Conservation (phyloP, 2,797 vertebrate genomes). For the Darevskia nairensis region DNA sequence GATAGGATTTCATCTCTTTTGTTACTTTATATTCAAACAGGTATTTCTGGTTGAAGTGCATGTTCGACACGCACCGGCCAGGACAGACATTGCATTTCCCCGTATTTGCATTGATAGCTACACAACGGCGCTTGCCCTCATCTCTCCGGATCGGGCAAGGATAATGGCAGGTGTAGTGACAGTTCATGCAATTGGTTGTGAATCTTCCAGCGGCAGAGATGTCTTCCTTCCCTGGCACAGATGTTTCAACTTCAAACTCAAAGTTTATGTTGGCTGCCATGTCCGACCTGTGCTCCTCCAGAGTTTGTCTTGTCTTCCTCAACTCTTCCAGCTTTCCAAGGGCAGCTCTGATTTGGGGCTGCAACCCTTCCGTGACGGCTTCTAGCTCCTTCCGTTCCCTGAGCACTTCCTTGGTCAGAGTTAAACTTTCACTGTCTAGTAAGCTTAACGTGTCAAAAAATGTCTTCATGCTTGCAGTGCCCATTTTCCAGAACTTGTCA, state of each 20-base stretch:
- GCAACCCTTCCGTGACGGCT: background rate
- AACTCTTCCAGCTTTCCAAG: background rate
- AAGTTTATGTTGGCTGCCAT: conserved; percentile 23
- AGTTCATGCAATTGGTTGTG: conserved; percentile 28
- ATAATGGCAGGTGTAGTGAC: conserved; percentile 17
- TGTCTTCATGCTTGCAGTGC: background rate
- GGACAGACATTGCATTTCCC: conserved; percentile 22
- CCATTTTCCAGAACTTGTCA: conserved; percentile 40
- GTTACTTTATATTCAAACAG: conserved; percentile 12
- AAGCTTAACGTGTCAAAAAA: background rate
- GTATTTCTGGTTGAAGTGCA: conserved; percentile 51
- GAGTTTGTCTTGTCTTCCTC: background rate
- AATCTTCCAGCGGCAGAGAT: accelerated
- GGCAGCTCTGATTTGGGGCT: background rate
- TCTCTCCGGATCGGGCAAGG: background rate
- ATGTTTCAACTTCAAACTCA: conserved; percentile 10
- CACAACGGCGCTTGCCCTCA: background rate
- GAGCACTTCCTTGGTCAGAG: conserved; percentile 25
- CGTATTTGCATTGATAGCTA: background rate
- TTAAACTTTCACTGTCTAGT: background rate
- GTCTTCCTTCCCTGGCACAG: background rate
- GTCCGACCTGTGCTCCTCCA: background rate
- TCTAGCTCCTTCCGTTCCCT: conserved; percentile 8
- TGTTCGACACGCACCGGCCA: background rate
- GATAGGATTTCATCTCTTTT: conserved; percentile 33